These are phyloP conservation scores for Enteromius trimaculatus DNA, from an alignment of 2,797 vertebrate species.

Conservation along the genomic window DNA sequence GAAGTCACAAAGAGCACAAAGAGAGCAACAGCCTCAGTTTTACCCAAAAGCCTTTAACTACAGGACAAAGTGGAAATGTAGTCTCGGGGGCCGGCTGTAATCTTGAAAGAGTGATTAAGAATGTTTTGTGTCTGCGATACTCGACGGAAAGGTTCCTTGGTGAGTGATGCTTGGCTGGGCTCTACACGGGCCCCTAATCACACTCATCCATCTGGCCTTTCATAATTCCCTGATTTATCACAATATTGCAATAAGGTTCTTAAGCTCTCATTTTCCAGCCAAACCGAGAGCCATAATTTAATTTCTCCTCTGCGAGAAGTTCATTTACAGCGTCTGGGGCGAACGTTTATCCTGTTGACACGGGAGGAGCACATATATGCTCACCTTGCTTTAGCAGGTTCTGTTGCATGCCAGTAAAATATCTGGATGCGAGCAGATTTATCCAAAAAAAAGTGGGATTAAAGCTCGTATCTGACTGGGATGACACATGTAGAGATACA, in stretches of 20 bases:
- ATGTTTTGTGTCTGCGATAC: conserved; percentile 24
- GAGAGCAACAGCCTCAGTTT: conserved; percentile 45
- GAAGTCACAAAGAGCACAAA: neutral
- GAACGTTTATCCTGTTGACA: conserved; percentile 65
- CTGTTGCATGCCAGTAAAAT: conserved; percentile 18
- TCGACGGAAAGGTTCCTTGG: conserved; percentile 36
- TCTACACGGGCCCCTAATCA: conserved; percentile 47
- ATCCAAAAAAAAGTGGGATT: conserved; percentile 12
- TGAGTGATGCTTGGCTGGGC: conserved; percentile 41
- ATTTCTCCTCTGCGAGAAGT: conserved; percentile 75
- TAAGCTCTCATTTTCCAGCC: conserved; percentile 54
- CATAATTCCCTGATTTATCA: conserved; percentile 52
- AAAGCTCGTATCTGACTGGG: neutral
- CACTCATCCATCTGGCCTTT: conserved; percentile 51
- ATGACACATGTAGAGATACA: conserved; percentile 34
- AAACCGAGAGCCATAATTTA: conserved; percentile 68
- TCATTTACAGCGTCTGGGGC: conserved; percentile 77
- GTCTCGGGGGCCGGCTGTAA: conserved; percentile 11
- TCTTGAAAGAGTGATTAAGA: conserved; percentile 40
- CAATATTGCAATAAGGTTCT: conserved; percentile 51
- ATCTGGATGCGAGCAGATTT: conserved; percentile 20
- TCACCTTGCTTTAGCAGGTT: conserved; percentile 40
- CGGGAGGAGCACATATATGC: conserved; percentile 24
- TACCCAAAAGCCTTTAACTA: conserved; percentile 23
- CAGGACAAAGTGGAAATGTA: conserved; percentile 35